A percentile compares a stretch with the other conserved stretches of the same genome.
These are phyloP conservation scores for Leptoclinus maculatus DNA, from an alignment of 2,797 vertebrate genomes.

Conservation along the genomic window DNA sequence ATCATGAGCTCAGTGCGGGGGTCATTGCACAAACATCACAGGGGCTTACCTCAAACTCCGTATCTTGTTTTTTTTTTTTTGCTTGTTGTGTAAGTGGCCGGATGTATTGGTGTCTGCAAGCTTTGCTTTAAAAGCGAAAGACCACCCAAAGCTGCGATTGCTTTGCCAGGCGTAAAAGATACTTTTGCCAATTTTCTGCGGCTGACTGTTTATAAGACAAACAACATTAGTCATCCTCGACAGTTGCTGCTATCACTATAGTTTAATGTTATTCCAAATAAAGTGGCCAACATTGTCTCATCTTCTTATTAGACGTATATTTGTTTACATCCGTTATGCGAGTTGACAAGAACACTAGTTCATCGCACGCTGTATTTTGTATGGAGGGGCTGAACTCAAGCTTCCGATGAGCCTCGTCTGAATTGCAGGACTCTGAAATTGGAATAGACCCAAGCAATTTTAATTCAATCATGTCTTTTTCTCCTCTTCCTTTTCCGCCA, in stretches of 20 bases:
- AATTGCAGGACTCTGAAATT: conserved; percentile 22
- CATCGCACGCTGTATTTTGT: not conserved
- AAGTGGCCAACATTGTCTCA: conserved; percentile 42
- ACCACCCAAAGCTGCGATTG: conserved; percentile 44
- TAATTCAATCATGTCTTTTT: conserved; percentile 34
- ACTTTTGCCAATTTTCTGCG: conserved; percentile 45
- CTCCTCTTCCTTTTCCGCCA: conserved; percentile 1
- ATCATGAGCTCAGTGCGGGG: conserved; percentile 67
- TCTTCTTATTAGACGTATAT: conserved; percentile 44
- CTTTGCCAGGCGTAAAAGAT: conserved; percentile 46
- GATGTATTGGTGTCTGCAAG: conserved; percentile 33
- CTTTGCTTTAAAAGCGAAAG: conserved; percentile 42
- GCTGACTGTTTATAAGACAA: conserved; percentile 61
- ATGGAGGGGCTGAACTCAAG: conserved; percentile 18
- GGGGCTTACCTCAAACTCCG: conserved; percentile 68
- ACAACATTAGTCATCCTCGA: conserved; percentile 50
- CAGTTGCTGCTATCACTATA: conserved; percentile 39
- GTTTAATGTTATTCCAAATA: conserved; percentile 53
- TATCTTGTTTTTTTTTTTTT: conserved; percentile 9
- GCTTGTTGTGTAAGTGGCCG: not conserved
- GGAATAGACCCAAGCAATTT: conserved; percentile 44
- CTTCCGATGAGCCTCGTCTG: conserved; percentile 18
- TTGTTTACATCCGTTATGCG: conserved; percentile 28
- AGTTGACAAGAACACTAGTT: conserved; percentile 36
- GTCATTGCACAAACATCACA: conserved; percentile 73